Conservation (phyloP, 2,113 vertebrate genomes). For the Numida meleagris region DNA sequence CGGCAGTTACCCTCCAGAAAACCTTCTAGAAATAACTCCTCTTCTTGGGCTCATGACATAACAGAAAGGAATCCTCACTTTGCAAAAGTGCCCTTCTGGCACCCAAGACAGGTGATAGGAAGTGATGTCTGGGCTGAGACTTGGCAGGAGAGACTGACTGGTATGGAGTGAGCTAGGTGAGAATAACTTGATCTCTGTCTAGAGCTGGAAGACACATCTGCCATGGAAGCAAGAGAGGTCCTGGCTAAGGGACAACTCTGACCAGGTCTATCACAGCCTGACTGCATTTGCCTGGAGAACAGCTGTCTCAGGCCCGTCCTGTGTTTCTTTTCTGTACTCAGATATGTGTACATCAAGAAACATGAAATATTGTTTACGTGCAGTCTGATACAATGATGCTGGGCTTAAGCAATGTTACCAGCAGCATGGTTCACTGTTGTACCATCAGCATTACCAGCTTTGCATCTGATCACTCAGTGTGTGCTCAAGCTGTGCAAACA, state of each 20-base stretch:
- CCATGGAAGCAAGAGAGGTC: not conserved
- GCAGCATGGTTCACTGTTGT: not conserved
- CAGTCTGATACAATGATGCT: not conserved
- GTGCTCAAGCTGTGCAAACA: not conserved
- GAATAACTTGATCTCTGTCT: not conserved
- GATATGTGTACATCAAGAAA: not conserved
- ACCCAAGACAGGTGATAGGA: not conserved
- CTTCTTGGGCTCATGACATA: not conserved
- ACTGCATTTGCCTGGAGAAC: not conserved
- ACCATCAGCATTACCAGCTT: not conserved
- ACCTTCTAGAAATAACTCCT: slow-evolving; percentile 18
- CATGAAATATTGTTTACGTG: not conserved
- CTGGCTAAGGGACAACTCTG: not conserved
- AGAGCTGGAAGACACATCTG: not conserved
- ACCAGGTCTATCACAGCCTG: not conserved
- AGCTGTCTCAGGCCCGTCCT: not conserved
- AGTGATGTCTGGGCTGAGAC: not conserved
- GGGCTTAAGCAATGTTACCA: not conserved
- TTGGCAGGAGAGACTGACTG: not conserved
- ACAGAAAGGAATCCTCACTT: not conserved
- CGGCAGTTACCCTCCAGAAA: slow-evolving; percentile 5
- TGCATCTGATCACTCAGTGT: not conserved
- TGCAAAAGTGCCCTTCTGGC: not conserved
- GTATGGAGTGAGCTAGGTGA: not conserved
- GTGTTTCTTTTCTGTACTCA: not conserved